Percentiles rank a stretch among this genome's conserved stretches.
These are phyloP conservation scores for Pelecanoides urinatrix DNA, from an alignment of 2,113 vertebrate species.

Conservation along the genomic window DNA sequence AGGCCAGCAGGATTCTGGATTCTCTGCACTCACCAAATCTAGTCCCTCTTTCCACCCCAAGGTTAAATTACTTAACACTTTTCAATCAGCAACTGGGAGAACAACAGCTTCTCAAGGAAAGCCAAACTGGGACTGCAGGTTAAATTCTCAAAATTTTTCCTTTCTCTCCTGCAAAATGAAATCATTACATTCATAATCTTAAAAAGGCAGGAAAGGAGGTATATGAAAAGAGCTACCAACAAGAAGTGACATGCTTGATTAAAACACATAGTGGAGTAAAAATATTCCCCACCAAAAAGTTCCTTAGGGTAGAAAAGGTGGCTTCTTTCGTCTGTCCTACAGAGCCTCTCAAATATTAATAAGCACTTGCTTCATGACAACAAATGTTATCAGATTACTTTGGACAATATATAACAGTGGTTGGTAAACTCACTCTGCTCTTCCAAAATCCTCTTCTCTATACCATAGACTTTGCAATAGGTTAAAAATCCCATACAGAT, in stretches of 20 bases:
- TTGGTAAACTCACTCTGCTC: neutral
- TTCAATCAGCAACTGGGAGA: neutral
- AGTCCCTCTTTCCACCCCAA: neutral
- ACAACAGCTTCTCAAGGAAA: neutral
- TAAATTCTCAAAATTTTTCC: neutral
- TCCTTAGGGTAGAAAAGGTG: neutral
- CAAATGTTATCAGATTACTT: neutral
- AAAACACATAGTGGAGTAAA: neutral
- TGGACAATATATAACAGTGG: neutral
- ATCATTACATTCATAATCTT: neutral
- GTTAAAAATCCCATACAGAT: neutral
- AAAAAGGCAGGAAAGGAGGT: neutral
- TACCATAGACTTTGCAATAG: neutral
- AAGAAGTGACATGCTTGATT: neutral
- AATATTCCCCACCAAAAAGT: neutral
- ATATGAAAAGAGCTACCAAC: neutral
- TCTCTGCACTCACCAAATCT: neutral
- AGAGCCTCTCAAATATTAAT: neutral
- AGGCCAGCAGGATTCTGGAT: neutral
- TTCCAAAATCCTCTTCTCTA: neutral
- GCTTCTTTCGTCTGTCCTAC: neutral
- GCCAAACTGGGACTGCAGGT: neutral
- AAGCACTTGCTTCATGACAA: neutral
- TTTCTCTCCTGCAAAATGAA: neutral
- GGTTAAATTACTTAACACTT: neutral